These are phyloP conservation scores for Aphelinus atriplicis DNA, from an alignment of 1,140 invertebrate genomes.

Conservation along the genomic window DNA sequence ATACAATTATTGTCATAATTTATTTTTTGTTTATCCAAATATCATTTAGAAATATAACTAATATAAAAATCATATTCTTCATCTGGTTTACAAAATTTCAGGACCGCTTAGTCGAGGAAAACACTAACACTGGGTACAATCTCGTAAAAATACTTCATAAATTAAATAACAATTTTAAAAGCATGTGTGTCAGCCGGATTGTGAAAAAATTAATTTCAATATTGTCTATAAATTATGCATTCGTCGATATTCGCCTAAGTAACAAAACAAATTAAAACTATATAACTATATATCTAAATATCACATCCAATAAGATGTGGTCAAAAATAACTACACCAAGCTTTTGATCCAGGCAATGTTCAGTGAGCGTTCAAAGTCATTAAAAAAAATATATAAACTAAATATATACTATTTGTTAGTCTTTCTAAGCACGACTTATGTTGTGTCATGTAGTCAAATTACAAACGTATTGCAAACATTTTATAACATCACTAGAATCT, in stretches of 20 bases:
- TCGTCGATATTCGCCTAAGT: slow-evolving; percentile 29
- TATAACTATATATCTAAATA: slow-evolving; percentile 12
- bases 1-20: slow-evolving; percentile 23
- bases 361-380: slow-evolving; percentile 28
- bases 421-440: neutral
- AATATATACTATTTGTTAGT: slow-evolving; percentile 22
- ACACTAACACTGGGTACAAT: slow-evolving; percentile 33
- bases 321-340: slow-evolving; percentile 12
- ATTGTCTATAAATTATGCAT: slow-evolving; percentile 33
- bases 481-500: slow-evolving; percentile 53
- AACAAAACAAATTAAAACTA: slow-evolving; percentile 31
- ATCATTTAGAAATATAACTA: slow-evolving; percentile 23
- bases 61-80: slow-evolving; percentile 37
- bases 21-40: slow-evolving; percentile 30
- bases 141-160: slow-evolving; percentile 33
- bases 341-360: slow-evolving; percentile 18
- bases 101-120: slow-evolving; percentile 3
- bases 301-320: slow-evolving; percentile 29
- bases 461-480: slow-evolving; percentile 48
- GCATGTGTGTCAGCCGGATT: slow-evolving; percentile 7
- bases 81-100: slow-evolving; percentile 31
- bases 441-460: slow-evolving; percentile 27
- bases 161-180: slow-evolving; percentile 33
- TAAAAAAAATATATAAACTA: slow-evolving; percentile 28
- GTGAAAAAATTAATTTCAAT: slow-evolving; percentile 33